phyloP scores from a whole-genome alignment of 2,888 invertebrate species.

The Chrysodeixis includens region DNA sequence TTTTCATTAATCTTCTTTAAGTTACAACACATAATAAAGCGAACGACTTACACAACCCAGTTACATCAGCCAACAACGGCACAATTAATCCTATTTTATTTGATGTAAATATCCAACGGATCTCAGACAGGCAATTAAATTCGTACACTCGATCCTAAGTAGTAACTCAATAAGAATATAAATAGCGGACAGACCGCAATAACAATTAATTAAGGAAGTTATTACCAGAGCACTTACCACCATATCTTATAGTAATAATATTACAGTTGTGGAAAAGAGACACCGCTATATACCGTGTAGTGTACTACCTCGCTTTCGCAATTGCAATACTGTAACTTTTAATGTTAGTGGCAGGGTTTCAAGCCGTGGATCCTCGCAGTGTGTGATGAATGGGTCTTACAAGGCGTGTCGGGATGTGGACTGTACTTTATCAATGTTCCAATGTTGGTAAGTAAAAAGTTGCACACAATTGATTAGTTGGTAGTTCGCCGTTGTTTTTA shows the following conservation, averaged over 20 bases:
- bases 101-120: neutral
- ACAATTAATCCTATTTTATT: neutral
- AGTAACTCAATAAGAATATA: slow-evolving; percentile 61
- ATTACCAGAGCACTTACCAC: no score
- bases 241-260: no score
- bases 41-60: neutral
- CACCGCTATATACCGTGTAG: no score
- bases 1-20: no score
- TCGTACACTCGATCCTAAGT: slow-evolving; percentile 33
- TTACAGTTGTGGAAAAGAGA: no score
- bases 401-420: slow-evolving; percentile 36
- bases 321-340: no score
- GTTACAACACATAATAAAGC: neutral
- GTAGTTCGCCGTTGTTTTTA: neutral
- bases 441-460: slow-evolving; percentile 33
- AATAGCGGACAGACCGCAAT: slow-evolving; percentile 65
- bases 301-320: no score
- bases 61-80: neutral
- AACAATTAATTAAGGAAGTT: slow-evolving; percentile 81
- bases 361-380: slow-evolving; percentile 58
- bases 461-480: slow-evolving; percentile 36
- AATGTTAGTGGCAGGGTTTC: no score
- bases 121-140: neutral
- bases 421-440: slow-evolving; percentile 28
- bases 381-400: slow-evolving; percentile 63